A percentile compares a stretch with the other conserved stretches of the same genome.
phyloP scores from a whole-genome alignment of 2,797 vertebrate species.

The Tolypeutes matacus region DNA sequence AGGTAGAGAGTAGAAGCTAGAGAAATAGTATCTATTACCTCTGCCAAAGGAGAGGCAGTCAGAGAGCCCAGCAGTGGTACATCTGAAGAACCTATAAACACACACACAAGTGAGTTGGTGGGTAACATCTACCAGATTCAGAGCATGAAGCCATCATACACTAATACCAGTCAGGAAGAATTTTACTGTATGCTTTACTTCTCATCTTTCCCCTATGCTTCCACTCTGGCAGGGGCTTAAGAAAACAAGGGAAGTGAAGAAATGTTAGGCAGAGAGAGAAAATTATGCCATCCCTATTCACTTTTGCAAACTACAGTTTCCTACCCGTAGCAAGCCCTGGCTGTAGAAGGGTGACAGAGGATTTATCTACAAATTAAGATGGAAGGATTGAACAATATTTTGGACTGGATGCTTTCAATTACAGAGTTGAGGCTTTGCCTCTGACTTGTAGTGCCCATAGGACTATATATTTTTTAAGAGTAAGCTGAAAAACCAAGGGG shows the following conservation, averaged over 20 bases:
- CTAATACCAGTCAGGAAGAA: neutral
- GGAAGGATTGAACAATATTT: neutral
- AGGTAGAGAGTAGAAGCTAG: neutral
- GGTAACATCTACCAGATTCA: neutral
- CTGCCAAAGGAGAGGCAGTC: neutral
- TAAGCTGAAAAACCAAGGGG: neutral
- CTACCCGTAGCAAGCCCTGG: neutral
- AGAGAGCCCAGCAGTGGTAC: neutral
- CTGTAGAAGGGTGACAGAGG: neutral
- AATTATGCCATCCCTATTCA: neutral
- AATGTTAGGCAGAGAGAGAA: neutral
- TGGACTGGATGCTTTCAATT: neutral
- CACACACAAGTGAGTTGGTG: neutral
- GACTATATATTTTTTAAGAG: constrained; percentile 6
- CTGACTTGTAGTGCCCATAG: constrained; percentile 29
- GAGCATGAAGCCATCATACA: neutral
- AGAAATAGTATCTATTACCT: neutral
- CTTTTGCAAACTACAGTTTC: neutral
- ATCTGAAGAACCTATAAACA: neutral
- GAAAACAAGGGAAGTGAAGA: neutral
- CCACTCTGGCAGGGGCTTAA: neutral
- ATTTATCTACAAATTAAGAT: constrained; percentile 39
- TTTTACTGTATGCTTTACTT: neutral
- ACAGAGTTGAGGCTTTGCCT: constrained; percentile 17
- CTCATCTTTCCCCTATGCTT: constrained; percentile 7